These are phyloP conservation scores for Neosalanx taihuensis DNA, from an alignment of 2,797 vertebrate genomes.

Conservation along the genomic window DNA sequence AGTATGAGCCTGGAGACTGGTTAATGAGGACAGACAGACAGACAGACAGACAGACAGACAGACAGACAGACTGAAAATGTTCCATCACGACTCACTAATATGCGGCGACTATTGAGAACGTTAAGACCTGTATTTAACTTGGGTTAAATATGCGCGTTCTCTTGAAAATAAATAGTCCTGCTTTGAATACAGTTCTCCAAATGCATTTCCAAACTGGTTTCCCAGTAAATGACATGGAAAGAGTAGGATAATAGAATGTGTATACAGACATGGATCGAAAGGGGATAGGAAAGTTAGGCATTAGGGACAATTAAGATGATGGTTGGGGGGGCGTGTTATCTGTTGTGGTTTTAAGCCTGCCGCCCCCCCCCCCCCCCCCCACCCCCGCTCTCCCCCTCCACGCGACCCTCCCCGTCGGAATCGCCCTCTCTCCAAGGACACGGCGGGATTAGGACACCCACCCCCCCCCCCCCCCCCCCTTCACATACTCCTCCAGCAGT, in stretches of 20 bases:
- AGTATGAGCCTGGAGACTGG: constrained; percentile 34
- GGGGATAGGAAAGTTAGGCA: constrained; percentile 28
- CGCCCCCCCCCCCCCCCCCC: constrained; percentile 20
- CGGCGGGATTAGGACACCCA: constrained; percentile 49
- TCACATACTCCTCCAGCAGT: constrained; percentile 29
- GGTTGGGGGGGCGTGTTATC: constrained; percentile 52
- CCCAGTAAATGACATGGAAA: constrained; percentile 52
- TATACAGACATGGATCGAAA: constrained; percentile 43
- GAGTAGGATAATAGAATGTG: constrained; percentile 50
- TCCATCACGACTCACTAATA: not conserved
- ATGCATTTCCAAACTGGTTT: constrained; percentile 51
- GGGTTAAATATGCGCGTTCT: not conserved
- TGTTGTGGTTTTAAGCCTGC: constrained; percentile 50
- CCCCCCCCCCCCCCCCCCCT: constrained; percentile 33
- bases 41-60: constrained; percentile 11
- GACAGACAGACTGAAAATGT: constrained; percentile 11
- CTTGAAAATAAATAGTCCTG: not conserved
- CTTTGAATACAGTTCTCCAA: not conserved
- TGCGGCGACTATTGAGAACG: not conserved
- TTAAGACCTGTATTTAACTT: not conserved
- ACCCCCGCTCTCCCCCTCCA: constrained; percentile 20
- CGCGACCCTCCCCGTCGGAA: not conserved
- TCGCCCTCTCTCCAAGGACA: constrained; percentile 31
- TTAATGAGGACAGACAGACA: constrained; percentile 39
- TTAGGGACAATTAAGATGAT: constrained; percentile 64